Base-by-base conservation (phyloP, 2,888 invertebrate genomes). In the Heliconius charithonia region DNA sequence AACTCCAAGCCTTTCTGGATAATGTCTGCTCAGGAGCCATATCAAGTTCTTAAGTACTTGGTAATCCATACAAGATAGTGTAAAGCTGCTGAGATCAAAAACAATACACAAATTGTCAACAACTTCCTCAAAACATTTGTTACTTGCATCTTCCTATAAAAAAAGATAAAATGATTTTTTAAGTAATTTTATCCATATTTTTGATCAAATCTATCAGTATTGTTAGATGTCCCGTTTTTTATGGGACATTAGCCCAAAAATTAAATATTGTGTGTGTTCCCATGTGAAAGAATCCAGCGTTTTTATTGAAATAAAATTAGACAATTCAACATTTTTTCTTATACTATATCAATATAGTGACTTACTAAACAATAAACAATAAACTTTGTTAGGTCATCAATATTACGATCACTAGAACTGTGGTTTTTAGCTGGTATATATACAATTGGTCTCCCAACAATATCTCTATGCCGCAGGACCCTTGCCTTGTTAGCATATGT, bases 371-470 rank as follows among this genome's bases (percentile, higher is more conserved):
- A 97, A 87, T 96, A 96, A 16, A 97, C 97, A 87, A 97, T 97
- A 87, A 97, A 97, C 86, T 96, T 97, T 0, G 97, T 97, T 69
- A 97, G 90, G 81, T 97, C 97, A 87, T 97, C 97, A 86, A 97
- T 96, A 87, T 97, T 96, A 84, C 97, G 95, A 73, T 97, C 96
- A 85, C 95, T 97, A 19, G 96, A 96, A 87, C 95, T 96, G 88
- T 97, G 97, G 88, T 97, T 97, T 89, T 96, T 97, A 19, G 97
- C 97, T 81, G 97, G 97, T 87, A 97, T 97, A 87, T 97, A 97
- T 79, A 97, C 95, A 80, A 97, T 97, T 27, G 97, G 97, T 82
- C 97, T 94, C 3, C 97, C 97, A 62, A 94, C 89, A 87, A 97
- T 96, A 85, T 97, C 97, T 81, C 97, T 95, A 86, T 97, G 97